Percentiles rank a stretch among this genome's conserved stretches.
Conservation (phyloP, 2,888 invertebrate species). For the Cylloceria caligata region DNA sequence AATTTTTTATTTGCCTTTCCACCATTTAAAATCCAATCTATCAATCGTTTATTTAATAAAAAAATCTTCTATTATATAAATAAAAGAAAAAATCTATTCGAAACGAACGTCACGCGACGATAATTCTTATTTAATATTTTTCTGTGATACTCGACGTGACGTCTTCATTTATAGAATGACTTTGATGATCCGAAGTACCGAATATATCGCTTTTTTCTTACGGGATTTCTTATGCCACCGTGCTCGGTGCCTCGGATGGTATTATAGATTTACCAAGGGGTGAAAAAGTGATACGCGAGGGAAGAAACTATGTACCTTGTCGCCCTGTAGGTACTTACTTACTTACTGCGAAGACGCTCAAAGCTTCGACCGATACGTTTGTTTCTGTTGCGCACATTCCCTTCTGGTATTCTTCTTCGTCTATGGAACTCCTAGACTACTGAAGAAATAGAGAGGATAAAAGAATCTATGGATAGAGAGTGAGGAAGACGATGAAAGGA, state of each 20-base stretch:
- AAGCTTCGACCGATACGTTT: not conserved
- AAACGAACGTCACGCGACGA: not conserved
- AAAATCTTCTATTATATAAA: not conserved
- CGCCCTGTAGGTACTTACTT: slow-evolving; percentile 11
- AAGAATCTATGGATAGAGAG: not conserved
- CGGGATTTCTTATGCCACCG: slow-evolving; percentile 54
- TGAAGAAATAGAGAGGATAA: slow-evolving; percentile 15
- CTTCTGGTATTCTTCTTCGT: not conserved
- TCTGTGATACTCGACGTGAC: not conserved
- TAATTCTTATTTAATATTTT: not conserved
- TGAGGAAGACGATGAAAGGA: slow-evolving; percentile 31
- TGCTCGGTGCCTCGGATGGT: slow-evolving; percentile 34
- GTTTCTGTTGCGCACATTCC: not conserved
- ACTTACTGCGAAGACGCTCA: slow-evolving; percentile 45
- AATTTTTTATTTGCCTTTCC: too few relatives aligned
- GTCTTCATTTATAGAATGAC: slow-evolving; percentile 2
- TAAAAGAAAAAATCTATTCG: not conserved
- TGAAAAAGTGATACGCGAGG: slow-evolving; percentile 27
- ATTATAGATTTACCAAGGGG: slow-evolving; percentile 60
- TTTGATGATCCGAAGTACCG: slow-evolving; percentile 21
- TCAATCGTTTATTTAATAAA: too few relatives aligned
- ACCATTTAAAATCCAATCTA: too few relatives aligned
- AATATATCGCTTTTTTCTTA: slow-evolving; percentile 42
- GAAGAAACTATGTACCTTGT: slow-evolving; percentile 11
- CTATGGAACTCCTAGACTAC: not conserved